Conservation (phyloP, 1,140 invertebrate species). For the Orius laevigatus region DNA sequence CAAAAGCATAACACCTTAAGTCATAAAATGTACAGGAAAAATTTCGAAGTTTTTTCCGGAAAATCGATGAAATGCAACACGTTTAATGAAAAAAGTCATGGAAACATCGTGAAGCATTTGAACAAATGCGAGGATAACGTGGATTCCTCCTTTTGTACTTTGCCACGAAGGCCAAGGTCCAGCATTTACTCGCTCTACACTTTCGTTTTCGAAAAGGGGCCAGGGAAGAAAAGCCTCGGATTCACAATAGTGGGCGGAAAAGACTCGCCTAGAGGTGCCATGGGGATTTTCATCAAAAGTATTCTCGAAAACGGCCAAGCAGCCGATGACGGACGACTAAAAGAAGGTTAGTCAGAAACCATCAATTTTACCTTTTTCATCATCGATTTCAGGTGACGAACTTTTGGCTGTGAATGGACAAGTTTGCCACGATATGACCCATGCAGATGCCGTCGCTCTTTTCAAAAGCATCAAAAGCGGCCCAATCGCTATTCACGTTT, state of each 20-base stretch:
- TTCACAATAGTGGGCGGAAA: conserved; percentile 79
- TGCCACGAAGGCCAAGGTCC: conserved; percentile 45
- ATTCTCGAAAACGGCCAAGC: conserved; percentile 53
- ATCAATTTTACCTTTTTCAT: not conserved
- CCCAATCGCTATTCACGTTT: conserved; percentile 54
- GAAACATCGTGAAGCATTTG: conserved; percentile 6
- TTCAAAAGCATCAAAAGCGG: conserved; percentile 67
- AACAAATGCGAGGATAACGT: conserved; percentile 21
- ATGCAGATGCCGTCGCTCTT: conserved; percentile 61
- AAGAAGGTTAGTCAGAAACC: conserved; percentile 39
- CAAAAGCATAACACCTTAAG: conserved; percentile 1
- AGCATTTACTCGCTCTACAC: conserved; percentile 51
- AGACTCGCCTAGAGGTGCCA: conserved; percentile 49
- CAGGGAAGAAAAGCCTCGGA: conserved; percentile 68
- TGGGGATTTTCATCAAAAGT: conserved; percentile 57
- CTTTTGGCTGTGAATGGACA: conserved; percentile 72
- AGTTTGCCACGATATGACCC: conserved; percentile 61
- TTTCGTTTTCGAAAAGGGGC: conserved; percentile 66
- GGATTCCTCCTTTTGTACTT: conserved; percentile 41
- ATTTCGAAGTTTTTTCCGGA: not conserved
- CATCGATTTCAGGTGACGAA: conserved; percentile 79
- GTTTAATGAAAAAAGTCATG: not conserved
- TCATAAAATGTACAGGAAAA: conserved; percentile 4
- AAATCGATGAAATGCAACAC: conserved; percentile 3
- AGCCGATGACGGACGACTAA: conserved; percentile 45